Evolutionary conservation across 2,797 vertebrate genomes (phyloP).

Genomic region (Pachyuromys duprasi): DNA sequence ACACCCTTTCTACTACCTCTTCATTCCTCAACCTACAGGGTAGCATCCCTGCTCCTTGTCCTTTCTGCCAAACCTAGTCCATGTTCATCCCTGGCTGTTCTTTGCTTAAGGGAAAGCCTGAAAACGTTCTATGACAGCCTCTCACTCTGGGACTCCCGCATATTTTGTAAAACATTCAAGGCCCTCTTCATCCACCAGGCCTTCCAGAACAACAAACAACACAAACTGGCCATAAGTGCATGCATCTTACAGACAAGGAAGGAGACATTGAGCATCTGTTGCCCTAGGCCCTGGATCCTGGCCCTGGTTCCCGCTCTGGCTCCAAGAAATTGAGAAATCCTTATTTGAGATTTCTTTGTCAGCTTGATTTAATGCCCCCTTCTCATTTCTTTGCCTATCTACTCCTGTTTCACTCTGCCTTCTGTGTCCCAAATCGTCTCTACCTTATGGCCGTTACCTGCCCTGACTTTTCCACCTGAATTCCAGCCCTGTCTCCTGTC

Average conservation of each 20-base stretch:
- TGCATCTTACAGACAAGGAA: neutral
- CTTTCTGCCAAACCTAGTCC: neutral
- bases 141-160: neutral
- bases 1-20: neutral
- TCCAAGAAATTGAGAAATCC: conserved; percentile 12
- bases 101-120: neutral
- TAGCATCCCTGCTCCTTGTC: neutral
- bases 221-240: neutral
- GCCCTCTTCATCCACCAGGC: neutral
- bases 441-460: neutral
- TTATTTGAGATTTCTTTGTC: neutral
- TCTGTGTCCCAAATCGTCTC: neutral
- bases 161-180: conserved; percentile 16
- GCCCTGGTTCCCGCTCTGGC: conserved; percentile 10
- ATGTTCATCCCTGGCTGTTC: neutral
- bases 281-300: neutral
- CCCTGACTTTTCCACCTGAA: neutral
- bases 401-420: neutral
- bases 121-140: neutral
- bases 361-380: conserved; percentile 10
- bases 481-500: neutral
- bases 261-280: neutral
- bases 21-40: neutral
- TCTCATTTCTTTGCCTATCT: neutral
- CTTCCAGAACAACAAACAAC: conserved; percentile 4